Conservation (phyloP, 2,113 vertebrate species). For the Atherinomorus stipes region DNA sequence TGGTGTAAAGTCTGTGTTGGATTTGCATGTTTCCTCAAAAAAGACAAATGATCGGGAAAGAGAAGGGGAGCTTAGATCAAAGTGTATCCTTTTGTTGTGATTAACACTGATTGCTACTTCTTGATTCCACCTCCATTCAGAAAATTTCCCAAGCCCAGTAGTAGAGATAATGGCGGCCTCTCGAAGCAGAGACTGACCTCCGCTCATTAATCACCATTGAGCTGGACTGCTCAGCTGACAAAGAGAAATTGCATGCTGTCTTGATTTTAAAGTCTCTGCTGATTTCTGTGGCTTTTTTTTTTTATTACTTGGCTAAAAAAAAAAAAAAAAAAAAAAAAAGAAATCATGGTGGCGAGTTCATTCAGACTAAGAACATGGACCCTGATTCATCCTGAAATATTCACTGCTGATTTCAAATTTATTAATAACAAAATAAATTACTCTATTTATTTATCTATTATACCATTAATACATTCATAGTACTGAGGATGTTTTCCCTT, state of each 20-base stretch:
- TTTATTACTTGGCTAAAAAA: slow-evolving; percentile 31
- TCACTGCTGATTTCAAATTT: not conserved
- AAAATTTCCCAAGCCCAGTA: slow-evolving; percentile 49
- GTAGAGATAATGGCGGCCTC: slow-evolving; percentile 65
- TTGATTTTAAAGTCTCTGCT: slow-evolving; percentile 49
- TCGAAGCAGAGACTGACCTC: slow-evolving; percentile 60
- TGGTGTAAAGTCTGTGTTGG: slow-evolving; percentile 40
- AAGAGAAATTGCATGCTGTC: slow-evolving; percentile 46
- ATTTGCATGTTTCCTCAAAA: slow-evolving; percentile 9
- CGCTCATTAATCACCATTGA: slow-evolving; percentile 80
- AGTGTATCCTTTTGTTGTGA: slow-evolving; percentile 70
- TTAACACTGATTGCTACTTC: slow-evolving; percentile 73
- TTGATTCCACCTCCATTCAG: slow-evolving; percentile 67
- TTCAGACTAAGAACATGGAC: not conserved
- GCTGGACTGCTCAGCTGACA: slow-evolving; percentile 50
- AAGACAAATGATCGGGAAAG: slow-evolving; percentile 27
- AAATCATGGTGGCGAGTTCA: not conserved
- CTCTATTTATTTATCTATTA: not conserved
- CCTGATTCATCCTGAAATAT: not conserved
- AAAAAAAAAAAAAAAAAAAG: slow-evolving; percentile 14
- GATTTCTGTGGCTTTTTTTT: slow-evolving; percentile 40
- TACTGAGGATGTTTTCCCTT: not conserved
- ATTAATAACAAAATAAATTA: too few relatives aligned
- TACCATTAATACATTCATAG: not conserved
- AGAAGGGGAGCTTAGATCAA: slow-evolving; percentile 54